A percentile compares a stretch with the other conserved stretches of the same genome.
phyloP scores from a whole-genome alignment of 2,888 invertebrate species.

The Drosophila quinaria region DNA sequence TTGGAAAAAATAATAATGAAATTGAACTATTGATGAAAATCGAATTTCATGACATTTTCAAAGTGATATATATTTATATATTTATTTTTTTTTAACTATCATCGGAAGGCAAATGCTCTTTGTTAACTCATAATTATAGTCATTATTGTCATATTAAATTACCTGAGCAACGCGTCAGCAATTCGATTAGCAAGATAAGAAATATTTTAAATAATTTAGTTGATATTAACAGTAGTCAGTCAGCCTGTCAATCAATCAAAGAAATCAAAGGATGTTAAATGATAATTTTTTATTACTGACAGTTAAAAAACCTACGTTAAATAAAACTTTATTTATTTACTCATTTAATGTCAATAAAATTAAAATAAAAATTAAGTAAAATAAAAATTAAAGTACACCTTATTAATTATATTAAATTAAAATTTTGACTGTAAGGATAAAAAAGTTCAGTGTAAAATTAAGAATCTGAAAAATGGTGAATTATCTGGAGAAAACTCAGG shows the following conservation, averaged over 20 bases:
- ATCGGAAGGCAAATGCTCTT: neutral
- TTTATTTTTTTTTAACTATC: neutral
- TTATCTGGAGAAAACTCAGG: no score
- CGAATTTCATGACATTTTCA: slow-evolving; percentile 21
- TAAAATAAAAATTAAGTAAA: no score
- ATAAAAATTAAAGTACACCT: no score
- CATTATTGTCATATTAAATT: neutral
- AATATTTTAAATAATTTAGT: neutral
- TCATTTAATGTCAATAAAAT: no score
- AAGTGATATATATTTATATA: no score
- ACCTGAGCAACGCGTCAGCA: neutral
- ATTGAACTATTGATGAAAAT: slow-evolving; percentile 9
- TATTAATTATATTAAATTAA: no score
- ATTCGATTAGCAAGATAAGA: neutral
- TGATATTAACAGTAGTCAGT: neutral
- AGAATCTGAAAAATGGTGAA: no score
- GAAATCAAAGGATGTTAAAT: neutral
- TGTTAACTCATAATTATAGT: neutral
- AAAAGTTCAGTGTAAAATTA: no score
- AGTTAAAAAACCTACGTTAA: no score
- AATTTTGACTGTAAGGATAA: no score
- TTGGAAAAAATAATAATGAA: slow-evolving; percentile 11
- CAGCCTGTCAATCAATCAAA: no score
- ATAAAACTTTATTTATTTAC: no score
- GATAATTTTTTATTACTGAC: neutral